Percentiles rank a stretch among this genome's conserved stretches.
Evolutionary conservation across 2,113 vertebrate species (phyloP).

Genomic region (Phainopepla nitens): DNA sequence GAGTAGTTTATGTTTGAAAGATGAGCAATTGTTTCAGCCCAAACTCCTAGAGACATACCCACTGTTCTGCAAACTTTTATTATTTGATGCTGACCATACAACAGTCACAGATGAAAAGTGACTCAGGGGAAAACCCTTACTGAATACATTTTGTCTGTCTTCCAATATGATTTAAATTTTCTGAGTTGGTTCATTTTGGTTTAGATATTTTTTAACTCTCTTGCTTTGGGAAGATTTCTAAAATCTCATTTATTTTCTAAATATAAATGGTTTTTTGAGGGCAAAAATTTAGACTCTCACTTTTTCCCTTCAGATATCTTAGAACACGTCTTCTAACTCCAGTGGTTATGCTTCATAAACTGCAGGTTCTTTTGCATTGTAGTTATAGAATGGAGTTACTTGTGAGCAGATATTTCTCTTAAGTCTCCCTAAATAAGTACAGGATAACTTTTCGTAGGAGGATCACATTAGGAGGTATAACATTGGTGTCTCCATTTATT

Average conservation of each 20-base stretch:
- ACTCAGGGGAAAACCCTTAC: not conserved
- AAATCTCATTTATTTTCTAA: not conserved
- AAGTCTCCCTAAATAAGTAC: not conserved
- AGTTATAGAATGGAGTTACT: fast-evolving
- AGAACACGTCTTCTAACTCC: not conserved
- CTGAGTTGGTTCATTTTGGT: not conserved
- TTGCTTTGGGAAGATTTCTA: not conserved
- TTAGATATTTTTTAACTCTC: not conserved
- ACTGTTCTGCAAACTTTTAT: not conserved
- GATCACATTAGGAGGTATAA: not conserved
- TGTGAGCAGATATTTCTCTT: not conserved
- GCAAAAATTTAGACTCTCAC: not conserved
- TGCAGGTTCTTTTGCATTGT: fast-evolving
- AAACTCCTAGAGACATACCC: not conserved
- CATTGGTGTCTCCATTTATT: not conserved
- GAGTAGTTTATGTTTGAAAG: not conserved
- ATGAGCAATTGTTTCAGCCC: not conserved
- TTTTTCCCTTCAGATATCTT: not conserved
- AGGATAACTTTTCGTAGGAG: not conserved
- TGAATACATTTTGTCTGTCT: not conserved
- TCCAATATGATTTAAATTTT: not conserved
- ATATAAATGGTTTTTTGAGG: fast-evolving
- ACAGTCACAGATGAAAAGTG: not conserved
- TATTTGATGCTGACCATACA: not conserved
- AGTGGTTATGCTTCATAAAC: not conserved